Conservation (phyloP, 2,113 vertebrate genomes). For the Odocoileus virginianus region DNA sequence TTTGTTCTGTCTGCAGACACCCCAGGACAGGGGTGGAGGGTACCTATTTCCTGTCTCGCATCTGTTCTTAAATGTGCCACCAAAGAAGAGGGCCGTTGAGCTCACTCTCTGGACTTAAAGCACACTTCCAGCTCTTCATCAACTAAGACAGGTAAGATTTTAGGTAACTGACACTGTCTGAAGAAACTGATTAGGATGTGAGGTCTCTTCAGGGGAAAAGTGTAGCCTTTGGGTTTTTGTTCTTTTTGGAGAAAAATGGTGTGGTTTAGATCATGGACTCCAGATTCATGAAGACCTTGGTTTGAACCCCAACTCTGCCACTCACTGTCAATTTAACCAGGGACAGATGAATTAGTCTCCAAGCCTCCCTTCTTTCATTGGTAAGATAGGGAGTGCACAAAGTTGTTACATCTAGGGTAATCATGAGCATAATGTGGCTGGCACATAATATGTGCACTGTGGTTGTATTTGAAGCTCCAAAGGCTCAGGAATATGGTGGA, state of each 20-base stretch:
- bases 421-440: fast-evolving
- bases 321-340: neutral
- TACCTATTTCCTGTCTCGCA: conserved; percentile 51
- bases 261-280: neutral
- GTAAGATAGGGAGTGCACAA: neutral
- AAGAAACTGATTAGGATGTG: neutral
- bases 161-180: neutral
- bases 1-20: conserved; percentile 52
- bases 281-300: neutral
- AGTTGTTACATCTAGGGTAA: neutral
- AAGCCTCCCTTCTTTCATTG: neutral
- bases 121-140: neutral
- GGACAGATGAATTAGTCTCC: neutral
- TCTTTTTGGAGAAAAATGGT: neutral
- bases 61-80: conserved; percentile 51
- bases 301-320: neutral
- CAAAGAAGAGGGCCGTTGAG: conserved; percentile 42
- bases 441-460: fast-evolving
- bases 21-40: conserved; percentile 22
- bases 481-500: neutral
- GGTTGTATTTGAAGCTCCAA: neutral
- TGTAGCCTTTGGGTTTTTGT: neutral
- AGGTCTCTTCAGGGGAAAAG: neutral
- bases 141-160: neutral
- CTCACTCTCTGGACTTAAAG: neutral